These are phyloP conservation scores for Anarsia innoxiella DNA, from an alignment of 2,888 invertebrate genomes.

Conservation along the genomic window DNA sequence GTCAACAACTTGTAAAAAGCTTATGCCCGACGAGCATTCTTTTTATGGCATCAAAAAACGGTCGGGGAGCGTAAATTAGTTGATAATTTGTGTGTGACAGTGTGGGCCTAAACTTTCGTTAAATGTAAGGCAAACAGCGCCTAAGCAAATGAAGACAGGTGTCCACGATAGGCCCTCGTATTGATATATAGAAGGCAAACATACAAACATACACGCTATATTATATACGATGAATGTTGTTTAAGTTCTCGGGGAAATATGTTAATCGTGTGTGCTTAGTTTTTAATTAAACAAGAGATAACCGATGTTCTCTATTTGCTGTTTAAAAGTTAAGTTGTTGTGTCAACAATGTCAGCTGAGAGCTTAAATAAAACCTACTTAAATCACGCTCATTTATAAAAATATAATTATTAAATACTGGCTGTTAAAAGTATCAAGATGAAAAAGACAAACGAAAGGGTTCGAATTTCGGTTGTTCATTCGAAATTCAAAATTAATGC, in stretches of 20 bases:
- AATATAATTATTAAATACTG: conserved; percentile 3
- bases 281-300: conserved; percentile 69
- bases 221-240: conserved; percentile 32
- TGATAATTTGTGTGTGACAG: conserved; percentile 71
- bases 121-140: conserved; percentile 65
- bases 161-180: conserved; percentile 53
- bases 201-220: conserved; percentile 28
- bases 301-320: conserved; percentile 56
- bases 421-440: conserved; percentile 8
- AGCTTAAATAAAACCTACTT: conserved; percentile 1
- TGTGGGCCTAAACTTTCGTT: conserved; percentile 63
- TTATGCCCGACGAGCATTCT: conserved; percentile 41
- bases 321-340: conserved; percentile 41
- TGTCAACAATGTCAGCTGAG: conserved; percentile 33
- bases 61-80: conserved; percentile 65
- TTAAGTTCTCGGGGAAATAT: conserved; percentile 48
- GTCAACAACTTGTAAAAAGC: conserved; percentile 53
- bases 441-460: conserved; percentile 6
- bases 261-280: conserved; percentile 59
- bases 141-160: conserved; percentile 73
- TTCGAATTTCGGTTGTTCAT: not conserved
- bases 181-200: conserved; percentile 59
- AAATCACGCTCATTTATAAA: not conserved
- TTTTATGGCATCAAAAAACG: conserved; percentile 52
- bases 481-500: conserved; percentile 25